phyloP scores from a whole-genome alignment of 2,113 vertebrate species.

The Toxotes chatareus region DNA sequence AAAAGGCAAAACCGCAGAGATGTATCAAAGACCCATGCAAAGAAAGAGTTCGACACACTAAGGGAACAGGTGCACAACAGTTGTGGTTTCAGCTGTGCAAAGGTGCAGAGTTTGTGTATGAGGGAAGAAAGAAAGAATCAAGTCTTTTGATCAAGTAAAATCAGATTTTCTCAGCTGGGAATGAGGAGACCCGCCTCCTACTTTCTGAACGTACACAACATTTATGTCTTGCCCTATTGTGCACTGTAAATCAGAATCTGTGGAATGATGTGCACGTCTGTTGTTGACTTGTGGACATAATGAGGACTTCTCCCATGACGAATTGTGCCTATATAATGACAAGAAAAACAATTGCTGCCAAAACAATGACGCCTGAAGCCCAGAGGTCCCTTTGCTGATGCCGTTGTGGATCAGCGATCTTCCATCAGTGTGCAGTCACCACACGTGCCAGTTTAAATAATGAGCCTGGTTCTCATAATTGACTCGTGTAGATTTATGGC shows the following conservation, averaged over 20 bases:
- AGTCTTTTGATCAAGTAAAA: constrained; percentile 65
- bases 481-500: constrained; percentile 53
- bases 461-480: constrained; percentile 50
- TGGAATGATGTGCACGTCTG: constrained; percentile 4
- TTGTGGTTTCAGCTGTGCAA: constrained; percentile 46
- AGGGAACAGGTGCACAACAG: constrained; percentile 42
- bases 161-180: constrained; percentile 31
- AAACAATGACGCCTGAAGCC: constrained; percentile 26
- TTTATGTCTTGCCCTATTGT: background rate
- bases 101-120: constrained; percentile 15
- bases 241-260: constrained; percentile 29
- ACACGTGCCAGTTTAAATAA: constrained; percentile 58
- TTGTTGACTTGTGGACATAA: constrained; percentile 35
- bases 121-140: constrained; percentile 70
- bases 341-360: constrained; percentile 42
- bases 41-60: constrained; percentile 37
- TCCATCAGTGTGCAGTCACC: constrained; percentile 15
- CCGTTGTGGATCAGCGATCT: constrained; percentile 23
- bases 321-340: constrained; percentile 23
- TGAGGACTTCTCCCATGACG: constrained; percentile 30
- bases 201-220: background rate
- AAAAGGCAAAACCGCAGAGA: constrained; percentile 25
- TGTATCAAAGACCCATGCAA: constrained; percentile 52
- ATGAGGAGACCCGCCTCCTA: background rate
- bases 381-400: constrained; percentile 12